Evolutionary conservation across 1,140 invertebrate genomes (phyloP), one percentile per base, ranked within the genome.

Genomic region (Daktulosphaira vitifoliae): DNA sequence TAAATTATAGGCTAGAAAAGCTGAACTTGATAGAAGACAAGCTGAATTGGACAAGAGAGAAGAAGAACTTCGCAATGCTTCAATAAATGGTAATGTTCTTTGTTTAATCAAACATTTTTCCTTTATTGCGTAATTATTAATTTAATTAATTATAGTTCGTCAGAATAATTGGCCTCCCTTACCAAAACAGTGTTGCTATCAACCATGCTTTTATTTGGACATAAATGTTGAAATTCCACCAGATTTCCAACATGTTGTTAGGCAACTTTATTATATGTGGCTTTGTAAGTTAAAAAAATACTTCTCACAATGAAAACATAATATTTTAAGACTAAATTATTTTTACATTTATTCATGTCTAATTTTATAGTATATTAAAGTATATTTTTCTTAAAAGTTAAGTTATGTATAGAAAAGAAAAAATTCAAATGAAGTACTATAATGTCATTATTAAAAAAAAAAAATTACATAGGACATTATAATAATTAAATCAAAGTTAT

Each of bases 121-220:
- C 38, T 3, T 46, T 16, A 15, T 16, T 4, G 38, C 23, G 37
- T 6, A 46, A 53, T 51, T 13, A 23, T 37, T 54, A 13, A 46
- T 39, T 7, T 46, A n/a, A 52, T 33, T 46, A 22, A 67, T 75
- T 73, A 77, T 81, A 79, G 89, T 84, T 52, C 82, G 89, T 69
- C 82, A 87, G 72, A 96, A 98, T 74, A 99, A 99, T 78, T 99
- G 95, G 94, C 96, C 96, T 3, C 96, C 96, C 13, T 74, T 99
- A 65, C 96, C 96, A 5, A 83, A 88, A 33, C 86, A 86, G 69
- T 94, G 86, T 70, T 94, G 91, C 71, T 82, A 97, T 53, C 90
- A 96, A 73, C 96, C 96, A 1, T 99, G 96, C 76, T 99, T 99
- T 76, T 98, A 98, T 78, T 96, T 98, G 80, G 96, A 99, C 76